Evolutionary conservation across 2,113 vertebrate species (phyloP), one percentile per base, ranked within the genome.

Genomic region (Meriones unguiculatus): DNA sequence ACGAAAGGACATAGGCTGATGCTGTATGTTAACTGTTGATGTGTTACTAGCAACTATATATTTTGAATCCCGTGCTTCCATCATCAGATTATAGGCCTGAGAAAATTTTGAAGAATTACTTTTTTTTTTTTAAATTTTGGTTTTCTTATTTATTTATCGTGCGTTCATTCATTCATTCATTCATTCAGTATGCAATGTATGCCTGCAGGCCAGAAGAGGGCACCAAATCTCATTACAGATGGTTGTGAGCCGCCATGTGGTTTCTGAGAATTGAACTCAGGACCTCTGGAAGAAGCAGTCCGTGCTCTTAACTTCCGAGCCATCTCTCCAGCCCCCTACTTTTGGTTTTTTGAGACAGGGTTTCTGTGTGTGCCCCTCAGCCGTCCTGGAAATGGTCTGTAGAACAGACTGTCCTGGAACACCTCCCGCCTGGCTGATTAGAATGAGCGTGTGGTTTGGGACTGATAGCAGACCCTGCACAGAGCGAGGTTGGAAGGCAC

Each of bases 31-130:
- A 30, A 88, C 90, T 67, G 67, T 69, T 62, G 17, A 85, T 92
- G 9, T 90, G 62, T 92, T 70, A 52, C 38, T 64, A 95, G 69
- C 88, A 90, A 41, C n/a, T 91, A 38, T 91, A 62, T 82, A 50
- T 67, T 24, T 46, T 65, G 54, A 30, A 52, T 46, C 13, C 46
- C 6, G 28, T 30, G 28, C 52, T 78, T 50, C 28, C 46, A 88
- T 84, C n/a, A 20, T 35, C 13, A 59, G 46, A 73, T 81, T 96
- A 92, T 84, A 80, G 17, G 87, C 46, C 35, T 80, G 24, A 64
- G 73, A 46, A 93, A 69, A 94, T 84, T 89, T 94, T 92, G 81
- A 92, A 25, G 32, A 90, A 91, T 22, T 57, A 72, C 7, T 38
- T 38, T 72, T 72, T 72, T 72, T 1, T 7, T 72, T 72, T 4